A percentile compares a stretch with the other conserved stretches of the same genome.
Conservation (phyloP, 30 jellyfish, hydroid and myxozoan genomes). For the Hydra vulgaris region DNA sequence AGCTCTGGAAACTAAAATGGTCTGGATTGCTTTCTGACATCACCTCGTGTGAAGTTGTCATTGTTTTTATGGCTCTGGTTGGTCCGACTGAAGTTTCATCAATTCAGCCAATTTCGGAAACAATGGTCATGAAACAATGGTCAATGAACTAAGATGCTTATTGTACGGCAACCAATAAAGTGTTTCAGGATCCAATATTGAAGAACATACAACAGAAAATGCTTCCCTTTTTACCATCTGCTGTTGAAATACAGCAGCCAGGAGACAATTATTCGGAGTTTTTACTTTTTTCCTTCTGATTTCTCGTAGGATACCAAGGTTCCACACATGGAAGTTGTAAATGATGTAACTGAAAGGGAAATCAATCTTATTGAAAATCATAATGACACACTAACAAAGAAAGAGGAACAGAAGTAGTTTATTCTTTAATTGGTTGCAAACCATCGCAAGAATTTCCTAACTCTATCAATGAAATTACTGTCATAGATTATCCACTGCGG, state of each 20-base stretch:
- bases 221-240: too few relatives aligned
- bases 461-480: background rate
- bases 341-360: background rate
- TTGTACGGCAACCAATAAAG: background rate
- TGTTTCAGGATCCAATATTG: background rate
- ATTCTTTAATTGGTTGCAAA: background rate
- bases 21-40: background rate
- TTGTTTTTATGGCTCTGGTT: background rate
- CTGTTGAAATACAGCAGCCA: too few relatives aligned
- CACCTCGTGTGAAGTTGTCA: background rate
- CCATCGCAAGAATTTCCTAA: background rate
- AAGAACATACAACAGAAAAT: background rate
- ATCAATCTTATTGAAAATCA: background rate
- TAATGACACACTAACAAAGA: background rate
- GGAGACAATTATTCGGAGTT: too few relatives aligned
- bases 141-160: background rate
- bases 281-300: background rate
- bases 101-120: background rate
- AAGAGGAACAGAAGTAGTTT: background rate
- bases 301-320: background rate
- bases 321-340: background rate
- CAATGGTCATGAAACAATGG: too few relatives aligned
- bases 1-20: background rate
- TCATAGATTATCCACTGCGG: background rate
- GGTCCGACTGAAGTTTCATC: background rate